Base-by-base conservation (phyloP, 2,888 invertebrate genomes). In the Siphonodentalium dalli region DNA sequence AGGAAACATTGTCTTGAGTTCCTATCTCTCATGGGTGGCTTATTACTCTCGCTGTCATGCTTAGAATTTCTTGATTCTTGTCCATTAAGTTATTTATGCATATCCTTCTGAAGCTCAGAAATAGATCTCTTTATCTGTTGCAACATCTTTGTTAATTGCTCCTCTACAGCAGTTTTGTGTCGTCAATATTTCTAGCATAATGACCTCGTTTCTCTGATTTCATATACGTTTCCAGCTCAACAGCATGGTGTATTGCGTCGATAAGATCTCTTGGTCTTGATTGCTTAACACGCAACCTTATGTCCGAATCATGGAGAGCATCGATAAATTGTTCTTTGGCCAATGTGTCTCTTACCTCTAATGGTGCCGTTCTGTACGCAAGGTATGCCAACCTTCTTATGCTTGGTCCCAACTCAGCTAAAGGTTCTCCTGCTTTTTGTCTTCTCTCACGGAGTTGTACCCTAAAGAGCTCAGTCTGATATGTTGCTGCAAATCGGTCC, bases 381-480 rank as follows among this genome's bases (percentile, higher is more conserved):
- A 45, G 29, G 26, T 45, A 35, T 20, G 35, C n/a, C 24, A 34
- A 23, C 15, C 35, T 3, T 23, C 45, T 28, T 4, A 45, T 29
- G 3, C n/a, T 37, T 45, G 34, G 34, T 15, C 45, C 45, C 24
- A 45, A 7, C 29, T 45, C 45, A 11, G 45, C 35, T 11, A 45
- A 11, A 20, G 35, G 27, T 27, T 45, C 45, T 13, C 27, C 9
- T 23, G 45, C 35, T 23, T 35, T 45, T 23, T 35, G 28, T 35
- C 23, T 23, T 29, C 45, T 13, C 5, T 45, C 45, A 5, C 23
- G n/a, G 5, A 37, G 38, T 26, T 44, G 44, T 29, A 27, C 44
- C 34, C 34, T 44, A 28, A 26, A 44, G 11, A 44, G 15, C n/a
- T 44, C 43, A n/a, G n/a, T 20, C 35, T 33, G 44, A 20, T 24